Conservation (phyloP, 2,113 vertebrate species). For the Progne subis region DNA sequence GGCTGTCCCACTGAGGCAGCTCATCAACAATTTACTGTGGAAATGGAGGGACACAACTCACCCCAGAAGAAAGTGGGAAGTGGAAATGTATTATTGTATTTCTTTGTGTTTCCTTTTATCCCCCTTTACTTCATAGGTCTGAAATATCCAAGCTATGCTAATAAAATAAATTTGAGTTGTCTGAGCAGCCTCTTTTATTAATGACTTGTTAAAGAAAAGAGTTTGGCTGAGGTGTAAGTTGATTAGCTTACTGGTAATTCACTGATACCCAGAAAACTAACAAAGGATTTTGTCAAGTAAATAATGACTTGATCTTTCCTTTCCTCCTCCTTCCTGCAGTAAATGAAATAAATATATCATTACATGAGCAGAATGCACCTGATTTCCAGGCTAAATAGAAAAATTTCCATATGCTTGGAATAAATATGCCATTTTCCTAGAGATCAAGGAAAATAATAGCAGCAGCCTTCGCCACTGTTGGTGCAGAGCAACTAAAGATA, state of each 20-base stretch:
- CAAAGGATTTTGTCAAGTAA: conserved; percentile 17
- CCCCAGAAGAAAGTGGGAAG: background rate
- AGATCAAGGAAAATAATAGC: background rate
- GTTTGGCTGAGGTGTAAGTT: background rate
- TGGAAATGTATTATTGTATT: background rate
- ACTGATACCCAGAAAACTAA: background rate
- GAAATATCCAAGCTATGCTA: background rate
- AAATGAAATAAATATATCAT: background rate
- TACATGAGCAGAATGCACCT: background rate
- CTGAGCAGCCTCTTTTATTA: background rate
- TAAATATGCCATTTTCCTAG: conserved; percentile 11
- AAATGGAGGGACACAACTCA: background rate
- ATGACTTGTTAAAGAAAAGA: background rate
- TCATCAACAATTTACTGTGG: background rate
- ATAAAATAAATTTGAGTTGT: background rate
- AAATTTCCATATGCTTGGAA: background rate
- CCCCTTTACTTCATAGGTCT: background rate
- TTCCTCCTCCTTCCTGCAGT: background rate
- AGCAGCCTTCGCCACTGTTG: background rate
- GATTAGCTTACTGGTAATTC: conserved; percentile 11
- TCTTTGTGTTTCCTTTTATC: background rate
- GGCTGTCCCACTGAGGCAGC: background rate
- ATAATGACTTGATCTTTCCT: background rate
- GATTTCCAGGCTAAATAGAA: background rate
- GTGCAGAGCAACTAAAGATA: background rate